Percentiles rank a stretch among this genome's conserved stretches.
These are phyloP conservation scores for Pseudonaja textilis DNA, from an alignment of 2,113 vertebrate species.

Conservation along the genomic window DNA sequence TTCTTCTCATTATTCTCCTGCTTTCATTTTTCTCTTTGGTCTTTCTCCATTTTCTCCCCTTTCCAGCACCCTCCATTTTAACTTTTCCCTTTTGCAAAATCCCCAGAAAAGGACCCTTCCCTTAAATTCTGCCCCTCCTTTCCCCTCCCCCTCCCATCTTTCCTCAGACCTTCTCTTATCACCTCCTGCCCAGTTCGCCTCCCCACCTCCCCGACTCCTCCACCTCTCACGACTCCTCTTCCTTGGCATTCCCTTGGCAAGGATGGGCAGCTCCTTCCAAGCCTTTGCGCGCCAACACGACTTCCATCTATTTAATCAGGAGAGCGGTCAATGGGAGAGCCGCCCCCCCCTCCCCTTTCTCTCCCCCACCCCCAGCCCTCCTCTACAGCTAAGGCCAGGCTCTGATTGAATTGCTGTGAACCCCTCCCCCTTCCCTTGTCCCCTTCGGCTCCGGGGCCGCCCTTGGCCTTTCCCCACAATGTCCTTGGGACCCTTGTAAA, in stretches of 20 bases:
- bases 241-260: neutral
- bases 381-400: neutral
- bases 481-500: conserved; percentile 7
- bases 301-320: neutral
- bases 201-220: neutral
- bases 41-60: neutral
- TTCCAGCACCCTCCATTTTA: neutral
- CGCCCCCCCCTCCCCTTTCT: neutral
- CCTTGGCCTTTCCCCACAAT: conserved; percentile 4
- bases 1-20: neutral
- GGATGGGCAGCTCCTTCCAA: neutral
- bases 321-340: neutral
- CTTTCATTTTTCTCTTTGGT: neutral
- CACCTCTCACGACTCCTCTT: neutral
- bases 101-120: neutral
- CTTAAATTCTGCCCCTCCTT: neutral
- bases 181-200: neutral
- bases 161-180: neutral
- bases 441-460: neutral
- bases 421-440: neutral
- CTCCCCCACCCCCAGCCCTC: neutral
- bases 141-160: neutral
- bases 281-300: neutral
- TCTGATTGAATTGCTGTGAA: conserved; percentile 2
- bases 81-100: neutral